Evolutionary conservation across 1,140 invertebrate species (phyloP), one percentile per base, ranked within the genome.

Genomic region (Delia radicum): DNA sequence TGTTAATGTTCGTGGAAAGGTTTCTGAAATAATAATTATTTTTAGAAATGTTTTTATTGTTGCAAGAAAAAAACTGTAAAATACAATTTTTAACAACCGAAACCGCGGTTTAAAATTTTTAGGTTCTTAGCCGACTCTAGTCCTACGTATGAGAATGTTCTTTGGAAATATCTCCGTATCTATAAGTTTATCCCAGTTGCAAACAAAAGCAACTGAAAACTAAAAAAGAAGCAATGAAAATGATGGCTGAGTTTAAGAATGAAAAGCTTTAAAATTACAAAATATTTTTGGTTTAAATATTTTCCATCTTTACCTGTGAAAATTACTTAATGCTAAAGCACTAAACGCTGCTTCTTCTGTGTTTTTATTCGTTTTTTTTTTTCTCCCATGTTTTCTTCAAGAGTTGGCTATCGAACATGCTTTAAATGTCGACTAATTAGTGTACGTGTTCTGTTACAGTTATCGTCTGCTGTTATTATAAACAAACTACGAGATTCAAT

Each of bases 381-480:
- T 55, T 55, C 18, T 55, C 24, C 15, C 18, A 55, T 55, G 8
- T 55, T 55, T 55, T 21, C 48, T 55, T 55, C 5, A 55, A 55
- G 48, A 55, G 48, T 55, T n/a, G 26, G 62, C 48, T 3, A 42
- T 21, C 48, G 65, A 69, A 69, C 65, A 69, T 69, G 65, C 21
- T 69, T 69, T 37, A 69, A 69, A 69, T 21, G 29, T 69, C 65
- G 65, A 69, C 65, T 69, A 69, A 69, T 69, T 69, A 69, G 65
- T 69, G 31, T 69, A 69, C 65, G 65, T 69, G 65, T 69, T 69
- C 37, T 69, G 65, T 69, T 69, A 69, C 65, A 69, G 65, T 69
- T 69, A 69, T 69, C 65, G 37, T 33, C 65, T 69, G 65, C 29
- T 33, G 65, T 33, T 37, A 37, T 69, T 18, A 55, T 21, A 55